Conservation (phyloP, 2,888 invertebrate species). For the Eilema sororculum region DNA sequence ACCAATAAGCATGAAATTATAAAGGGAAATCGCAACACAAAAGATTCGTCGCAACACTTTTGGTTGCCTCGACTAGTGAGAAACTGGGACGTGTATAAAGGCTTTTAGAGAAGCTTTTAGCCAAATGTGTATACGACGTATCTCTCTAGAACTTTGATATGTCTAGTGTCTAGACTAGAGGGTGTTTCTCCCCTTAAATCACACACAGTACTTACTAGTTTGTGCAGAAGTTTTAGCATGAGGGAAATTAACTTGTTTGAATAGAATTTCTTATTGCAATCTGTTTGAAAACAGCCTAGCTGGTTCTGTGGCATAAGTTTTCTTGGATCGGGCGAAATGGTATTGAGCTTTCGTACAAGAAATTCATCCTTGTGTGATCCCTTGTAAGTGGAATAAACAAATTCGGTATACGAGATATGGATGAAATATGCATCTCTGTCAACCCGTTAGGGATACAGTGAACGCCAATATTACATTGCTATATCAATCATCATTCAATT, state of each 20-base stretch:
- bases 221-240: neutral
- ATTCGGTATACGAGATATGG: too few species aligned
- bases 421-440: too few species aligned
- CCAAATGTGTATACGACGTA: slow-evolving; percentile 32
- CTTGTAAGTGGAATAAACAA: too few species aligned
- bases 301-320: neutral
- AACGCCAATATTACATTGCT: too few species aligned
- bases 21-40: neutral
- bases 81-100: neutral
- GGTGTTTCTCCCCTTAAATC: slow-evolving; percentile 12
- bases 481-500: too few species aligned
- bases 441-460: too few species aligned
- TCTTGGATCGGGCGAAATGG: neutral
- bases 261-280: neutral
- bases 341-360: too few species aligned
- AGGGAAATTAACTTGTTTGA: neutral
- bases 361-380: too few species aligned
- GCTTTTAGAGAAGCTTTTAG: slow-evolving; percentile 34
- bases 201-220: neutral
- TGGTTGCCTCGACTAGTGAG: neutral
- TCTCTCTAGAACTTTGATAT: slow-evolving; percentile 6
- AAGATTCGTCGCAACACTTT: neutral
- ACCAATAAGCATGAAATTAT: too few species aligned
- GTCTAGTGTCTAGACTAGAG: slow-evolving; percentile 23
- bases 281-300: neutral